Conservation (phyloP, 2,888 invertebrate genomes). For the Smittia sp. region DNA sequence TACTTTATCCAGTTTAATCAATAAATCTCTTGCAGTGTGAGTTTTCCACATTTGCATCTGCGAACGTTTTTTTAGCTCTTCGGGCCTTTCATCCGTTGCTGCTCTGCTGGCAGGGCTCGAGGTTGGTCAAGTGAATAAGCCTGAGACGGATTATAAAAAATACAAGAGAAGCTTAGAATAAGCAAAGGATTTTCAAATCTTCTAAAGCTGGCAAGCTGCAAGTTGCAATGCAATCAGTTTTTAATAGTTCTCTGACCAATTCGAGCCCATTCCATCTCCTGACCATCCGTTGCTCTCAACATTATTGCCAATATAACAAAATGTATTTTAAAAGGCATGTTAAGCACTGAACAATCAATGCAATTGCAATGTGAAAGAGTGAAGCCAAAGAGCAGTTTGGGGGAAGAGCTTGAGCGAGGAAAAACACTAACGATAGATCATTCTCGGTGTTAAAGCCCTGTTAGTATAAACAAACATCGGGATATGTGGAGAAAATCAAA, state of each 20-base stretch:
- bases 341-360: conserved; percentile 25
- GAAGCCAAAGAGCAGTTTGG: conserved; percentile 17
- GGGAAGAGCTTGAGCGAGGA: background rate
- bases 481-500: conserved; percentile 37
- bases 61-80: conserved; percentile 31
- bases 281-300: background rate
- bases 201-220: no score
- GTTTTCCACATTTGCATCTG: conserved; percentile 39
- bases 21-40: conserved; percentile 41
- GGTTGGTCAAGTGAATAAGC: no score
- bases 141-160: no score
- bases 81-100: background rate
- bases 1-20: conserved; percentile 36
- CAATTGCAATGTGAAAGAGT: conserved; percentile 12
- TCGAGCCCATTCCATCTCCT: background rate
- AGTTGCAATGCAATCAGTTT: no score
- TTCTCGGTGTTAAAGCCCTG: conserved; percentile 34
- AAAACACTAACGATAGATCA: conserved; percentile 31
- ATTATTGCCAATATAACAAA: conserved; percentile 34
- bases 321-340: conserved; percentile 35
- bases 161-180: no score
- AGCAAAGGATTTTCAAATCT: no score
- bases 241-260: no score
- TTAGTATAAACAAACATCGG: conserved; percentile 39
- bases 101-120: no score